Evolutionary conservation across 2,888 invertebrate genomes (phyloP).

Genomic region (Arctia plantaginis): DNA sequence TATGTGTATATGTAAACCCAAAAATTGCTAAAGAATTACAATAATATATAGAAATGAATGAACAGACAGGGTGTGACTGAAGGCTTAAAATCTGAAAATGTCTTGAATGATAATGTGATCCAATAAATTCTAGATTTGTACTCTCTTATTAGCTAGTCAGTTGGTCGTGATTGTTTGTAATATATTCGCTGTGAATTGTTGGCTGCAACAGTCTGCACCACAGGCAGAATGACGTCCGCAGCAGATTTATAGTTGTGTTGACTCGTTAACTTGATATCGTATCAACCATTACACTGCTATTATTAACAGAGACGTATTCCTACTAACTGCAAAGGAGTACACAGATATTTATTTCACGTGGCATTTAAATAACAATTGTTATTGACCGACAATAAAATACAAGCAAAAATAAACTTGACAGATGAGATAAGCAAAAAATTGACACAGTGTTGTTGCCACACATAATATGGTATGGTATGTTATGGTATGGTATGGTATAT

Average conservation of each 20-base stretch:
- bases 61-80: slow-evolving; percentile 29
- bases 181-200: slow-evolving; percentile 65
- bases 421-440: not conserved
- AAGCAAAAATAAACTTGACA: not conserved
- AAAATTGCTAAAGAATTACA: not conserved
- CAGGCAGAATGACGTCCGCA: slow-evolving; percentile 72
- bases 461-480: no score
- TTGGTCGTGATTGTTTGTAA: slow-evolving; percentile 57
- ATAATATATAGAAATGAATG: slow-evolving; percentile 19
- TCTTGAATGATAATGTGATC: slow-evolving; percentile 40
- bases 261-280: slow-evolving; percentile 73
- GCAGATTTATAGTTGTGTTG: slow-evolving; percentile 77
- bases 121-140: slow-evolving; percentile 49
- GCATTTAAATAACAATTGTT: not conserved
- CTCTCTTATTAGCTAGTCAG: slow-evolving; percentile 54
- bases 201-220: slow-evolving; percentile 60
- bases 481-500: no score
- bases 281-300: slow-evolving; percentile 58
- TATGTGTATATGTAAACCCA: not conserved
- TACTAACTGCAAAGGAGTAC: slow-evolving; percentile 47
- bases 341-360: slow-evolving; percentile 37
- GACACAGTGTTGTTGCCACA: not conserved
- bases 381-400: not conserved
- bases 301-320: slow-evolving; percentile 46
- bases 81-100: slow-evolving; percentile 28